phyloP scores from a whole-genome alignment of 1,140 invertebrate species.

The Maniola jurtina region DNA sequence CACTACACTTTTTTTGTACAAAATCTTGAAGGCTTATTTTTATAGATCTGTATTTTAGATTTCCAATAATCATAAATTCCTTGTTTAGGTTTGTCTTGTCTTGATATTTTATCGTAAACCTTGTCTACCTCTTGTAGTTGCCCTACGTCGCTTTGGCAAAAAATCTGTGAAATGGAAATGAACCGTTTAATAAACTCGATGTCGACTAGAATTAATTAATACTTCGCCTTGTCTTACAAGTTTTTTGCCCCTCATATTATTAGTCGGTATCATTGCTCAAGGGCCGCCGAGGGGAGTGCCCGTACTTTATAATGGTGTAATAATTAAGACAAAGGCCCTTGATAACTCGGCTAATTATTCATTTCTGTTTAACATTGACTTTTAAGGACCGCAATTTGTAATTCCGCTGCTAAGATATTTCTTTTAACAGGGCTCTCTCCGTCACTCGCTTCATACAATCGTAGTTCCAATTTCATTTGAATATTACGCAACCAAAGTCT shows the following conservation, averaged over 20 bases:
- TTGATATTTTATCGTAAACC: neutral
- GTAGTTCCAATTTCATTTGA: too few species aligned
- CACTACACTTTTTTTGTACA: too few species aligned
- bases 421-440: too few species aligned
- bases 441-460: too few species aligned
- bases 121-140: too few species aligned
- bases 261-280: constrained; percentile 54
- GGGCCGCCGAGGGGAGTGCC: constrained; percentile 50
- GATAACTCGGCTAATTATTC: constrained; percentile 65
- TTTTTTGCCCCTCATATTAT: constrained; percentile 63
- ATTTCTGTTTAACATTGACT: constrained; percentile 41
- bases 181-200: constrained; percentile 67
- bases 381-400: constrained; percentile 60
- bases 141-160: constrained; percentile 22
- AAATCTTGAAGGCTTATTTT: too few species aligned
- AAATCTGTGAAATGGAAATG: constrained; percentile 68
- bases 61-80: too few species aligned
- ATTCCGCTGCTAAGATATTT: constrained; percentile 35
- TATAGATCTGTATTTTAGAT: too few species aligned
- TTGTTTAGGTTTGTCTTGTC: too few species aligned
- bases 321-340: constrained; percentile 74
- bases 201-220: constrained; percentile 71
- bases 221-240: constrained; percentile 66
- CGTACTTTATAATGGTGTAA: constrained; percentile 64
- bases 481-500: too few species aligned